These are phyloP conservation scores for Petrocephalus sullivani DNA, from an alignment of 2,797 vertebrate genomes.

Conservation along the genomic window DNA sequence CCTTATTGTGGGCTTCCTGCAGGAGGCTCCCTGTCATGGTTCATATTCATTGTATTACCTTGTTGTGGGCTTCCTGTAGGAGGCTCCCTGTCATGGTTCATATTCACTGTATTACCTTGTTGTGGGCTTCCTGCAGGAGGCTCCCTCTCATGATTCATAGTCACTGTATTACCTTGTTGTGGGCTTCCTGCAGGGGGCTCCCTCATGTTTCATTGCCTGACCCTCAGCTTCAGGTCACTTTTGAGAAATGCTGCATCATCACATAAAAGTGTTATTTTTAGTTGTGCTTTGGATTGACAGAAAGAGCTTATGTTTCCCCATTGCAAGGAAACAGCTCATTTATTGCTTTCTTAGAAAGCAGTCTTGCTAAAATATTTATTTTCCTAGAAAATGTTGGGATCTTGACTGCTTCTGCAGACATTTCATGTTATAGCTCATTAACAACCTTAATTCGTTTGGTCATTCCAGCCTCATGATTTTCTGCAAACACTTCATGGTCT, in stretches of 20 bases:
- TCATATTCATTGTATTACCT: background rate
- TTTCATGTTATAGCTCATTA: background rate
- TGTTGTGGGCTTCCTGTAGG: background rate
- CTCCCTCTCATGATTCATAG: background rate
- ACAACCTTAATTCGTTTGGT: background rate
- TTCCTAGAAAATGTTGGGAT: background rate
- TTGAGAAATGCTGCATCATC: background rate
- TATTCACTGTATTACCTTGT: background rate
- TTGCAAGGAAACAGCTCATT: background rate
- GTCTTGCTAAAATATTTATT: background rate
- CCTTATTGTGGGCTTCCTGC: background rate
- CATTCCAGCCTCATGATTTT: background rate
- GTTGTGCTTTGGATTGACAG: conserved; percentile 9
- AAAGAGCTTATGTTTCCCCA: background rate
- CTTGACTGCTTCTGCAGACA: background rate
- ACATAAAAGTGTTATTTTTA: background rate
- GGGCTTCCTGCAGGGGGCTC: background rate
- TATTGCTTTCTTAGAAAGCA: background rate
- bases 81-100: background rate
- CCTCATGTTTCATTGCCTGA: background rate
- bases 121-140: too few species aligned
- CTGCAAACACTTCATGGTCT: background rate
- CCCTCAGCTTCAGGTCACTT: background rate
- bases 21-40: background rate
- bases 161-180: background rate